These are phyloP conservation scores for Rhorus exstirpatorius DNA, from an alignment of 2,888 invertebrate genomes.

Conservation along the genomic window DNA sequence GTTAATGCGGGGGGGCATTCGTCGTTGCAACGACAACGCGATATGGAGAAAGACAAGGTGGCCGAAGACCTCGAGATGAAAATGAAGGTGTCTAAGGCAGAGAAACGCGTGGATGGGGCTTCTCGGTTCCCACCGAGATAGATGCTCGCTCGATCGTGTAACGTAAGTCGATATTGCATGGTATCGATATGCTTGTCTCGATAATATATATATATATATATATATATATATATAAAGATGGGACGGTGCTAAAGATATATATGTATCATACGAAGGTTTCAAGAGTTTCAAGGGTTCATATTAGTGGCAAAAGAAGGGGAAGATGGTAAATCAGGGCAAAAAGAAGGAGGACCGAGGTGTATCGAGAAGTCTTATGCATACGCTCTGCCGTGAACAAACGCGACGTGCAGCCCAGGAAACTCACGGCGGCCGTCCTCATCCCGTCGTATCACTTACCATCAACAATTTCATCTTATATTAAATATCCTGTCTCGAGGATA, in stretches of 20 bases:
- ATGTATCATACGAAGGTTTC: conserved; percentile 56
- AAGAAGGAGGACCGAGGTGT: conserved; percentile 65
- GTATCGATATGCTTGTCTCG: conserved; percentile 81
- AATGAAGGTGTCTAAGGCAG: conserved; percentile 64
- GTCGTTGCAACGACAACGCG: conserved; percentile 39
- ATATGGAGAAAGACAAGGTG: conserved; percentile 31
- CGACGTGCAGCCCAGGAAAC: conserved; percentile 80
- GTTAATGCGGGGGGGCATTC: conserved; percentile 13
- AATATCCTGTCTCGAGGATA: conserved; percentile 82
- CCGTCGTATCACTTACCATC: conserved; percentile 83
- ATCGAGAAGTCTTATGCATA: conserved; percentile 84
- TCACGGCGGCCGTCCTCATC: conserved; percentile 78
- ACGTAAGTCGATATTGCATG: conserved; percentile 85
- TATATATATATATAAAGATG: too few relatives aligned
- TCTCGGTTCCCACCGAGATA: conserved; percentile 86
- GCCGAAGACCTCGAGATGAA: conserved; percentile 63
- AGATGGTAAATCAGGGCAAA: conserved; percentile 59
- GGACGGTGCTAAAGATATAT: conserved; percentile 41
- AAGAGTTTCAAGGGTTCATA: conserved; percentile 61
- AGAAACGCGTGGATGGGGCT: conserved; percentile 79
- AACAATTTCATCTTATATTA: conserved; percentile 84
- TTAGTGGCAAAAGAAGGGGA: conserved; percentile 55
- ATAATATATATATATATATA: conserved; percentile 69
- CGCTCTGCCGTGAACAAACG: conserved; percentile 70
- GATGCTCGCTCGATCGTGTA: conserved; percentile 85